These are phyloP conservation scores for Danaus plexippus DNA, from an alignment of 1,140 invertebrate species.

Conservation along the genomic window DNA sequence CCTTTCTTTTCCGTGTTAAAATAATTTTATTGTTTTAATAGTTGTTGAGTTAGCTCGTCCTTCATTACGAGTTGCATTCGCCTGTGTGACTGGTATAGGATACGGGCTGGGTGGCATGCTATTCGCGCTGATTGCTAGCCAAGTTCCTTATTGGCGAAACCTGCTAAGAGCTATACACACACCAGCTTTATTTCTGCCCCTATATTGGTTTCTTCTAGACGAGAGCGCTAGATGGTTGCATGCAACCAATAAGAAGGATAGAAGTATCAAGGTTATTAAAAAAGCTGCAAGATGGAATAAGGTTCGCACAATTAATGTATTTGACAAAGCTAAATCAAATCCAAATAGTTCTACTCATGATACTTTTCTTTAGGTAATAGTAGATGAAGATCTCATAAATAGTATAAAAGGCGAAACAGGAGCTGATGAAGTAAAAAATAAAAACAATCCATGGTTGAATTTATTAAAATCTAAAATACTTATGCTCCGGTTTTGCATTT, in stretches of 20 bases:
- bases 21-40: constrained; percentile 12
- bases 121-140: constrained; percentile 39
- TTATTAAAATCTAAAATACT: constrained; percentile 74
- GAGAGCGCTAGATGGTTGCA: constrained; percentile 77
- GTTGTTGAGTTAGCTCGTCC: constrained; percentile 54
- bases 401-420: constrained; percentile 18
- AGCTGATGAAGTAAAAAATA: constrained; percentile 14
- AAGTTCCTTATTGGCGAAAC: constrained; percentile 38
- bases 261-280: constrained; percentile 25
- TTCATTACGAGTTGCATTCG: constrained; percentile 46
- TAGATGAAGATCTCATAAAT: constrained; percentile 33
- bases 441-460: constrained; percentile 53
- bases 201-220: constrained; percentile 48
- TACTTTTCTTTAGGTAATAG: constrained; percentile 22
- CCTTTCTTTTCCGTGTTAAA: background rate
- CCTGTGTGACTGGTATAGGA: constrained; percentile 48
- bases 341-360: too few relatives aligned
- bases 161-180: constrained; percentile 38
- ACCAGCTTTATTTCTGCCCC: constrained; percentile 49
- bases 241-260: constrained; percentile 52
- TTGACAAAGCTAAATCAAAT: too few relatives aligned
- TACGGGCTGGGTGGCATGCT: constrained; percentile 52
- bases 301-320: too few relatives aligned
- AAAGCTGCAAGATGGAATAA: constrained; percentile 45
- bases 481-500: constrained; percentile 75